Base-by-base conservation (phyloP, 1,140 invertebrate species). In the Brachionus calyciflorus region DNA sequence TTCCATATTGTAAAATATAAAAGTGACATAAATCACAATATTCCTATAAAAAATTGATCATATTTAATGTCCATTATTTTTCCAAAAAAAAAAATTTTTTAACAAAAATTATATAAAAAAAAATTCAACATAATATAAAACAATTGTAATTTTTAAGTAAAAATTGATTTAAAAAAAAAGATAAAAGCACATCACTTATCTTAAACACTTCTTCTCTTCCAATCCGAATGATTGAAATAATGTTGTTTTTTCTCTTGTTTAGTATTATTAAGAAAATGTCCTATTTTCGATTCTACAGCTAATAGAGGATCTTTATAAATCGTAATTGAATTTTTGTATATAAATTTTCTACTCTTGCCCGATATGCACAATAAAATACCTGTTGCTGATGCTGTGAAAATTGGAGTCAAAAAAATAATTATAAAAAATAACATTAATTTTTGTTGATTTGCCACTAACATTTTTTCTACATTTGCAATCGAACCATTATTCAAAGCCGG, bases 281-380 rank as follows among this genome's bases (percentile, higher is more conserved):
- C 33, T 5, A 37, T 37, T 37, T 37, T 37, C 9, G 33, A 37
- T 37, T 37, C 33, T 5, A 37, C 33, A 37, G 33, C 33, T 9
- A 37, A 37, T 37, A 37, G 9, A 3, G 33, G 33, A 37, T 37
- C 33, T 37, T 37, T 37, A 92, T 30, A 88, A 85, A 79, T 90
- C 82, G 55, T 81, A 80, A 63, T 17, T 4, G 57, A 26, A 17
- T 28, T 28, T 14, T 46, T 17, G 44, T 46, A 37, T 9, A 5
- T 37, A 9, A 33, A 77, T n/a, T 40, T 69, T 57, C n/a, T 70
- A 41, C 33, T 75, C 17, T 28, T 68, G 19, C 65, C 63, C 28
- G 19, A 57, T 68, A 40, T 44, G 48, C 40, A 51, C 10, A 40
- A 10, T 65, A 70, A 65, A 53, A 28, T 53, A 14, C 69, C 44